Evolutionary conservation across 1,140 invertebrate genomes (phyloP), one percentile per base, ranked within the genome.

Genomic region (Gryllus bimaculatus): DNA sequence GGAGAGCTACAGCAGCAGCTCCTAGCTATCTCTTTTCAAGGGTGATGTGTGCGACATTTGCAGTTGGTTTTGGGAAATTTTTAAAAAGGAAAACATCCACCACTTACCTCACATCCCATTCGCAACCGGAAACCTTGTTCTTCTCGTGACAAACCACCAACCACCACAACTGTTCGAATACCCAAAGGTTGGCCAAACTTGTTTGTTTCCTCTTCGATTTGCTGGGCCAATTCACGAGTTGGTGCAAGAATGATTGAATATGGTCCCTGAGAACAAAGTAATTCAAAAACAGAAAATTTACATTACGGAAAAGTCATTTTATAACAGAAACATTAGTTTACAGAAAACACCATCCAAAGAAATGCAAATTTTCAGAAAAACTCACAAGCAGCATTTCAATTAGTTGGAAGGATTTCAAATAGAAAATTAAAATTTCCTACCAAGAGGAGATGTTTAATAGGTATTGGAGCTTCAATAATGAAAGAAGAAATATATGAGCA

Each of bases 221-320:
- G 98, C 85, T 99, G 98, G 0, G 98, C 98, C 87, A 99, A 92
- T 86, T 99, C 98, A 87, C 98, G 92, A 75, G 98, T 99, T 2
- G 98, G 98, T 2, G 98, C 98, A 84, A 99, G 89, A 84, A 99
- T 99, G 48, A 99, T 96, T 66, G 98, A 98, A 88, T 99, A 99
- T 0, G 98, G 98, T n/a, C 98, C 98, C 88, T 91, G 87, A 39
- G 80, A 77, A 77, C 47, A 76, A 7, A 76, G 48, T 13, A 8
- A 8, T 39, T 39, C 26, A 5, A 39, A 39, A 39, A 39, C 26
- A 39, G 5, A 39, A 39, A 39, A 39, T 2, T 39, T 39, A 39
- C 26, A 39, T 39, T 39, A 39, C 1, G 26, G 26, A 39, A 1
- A 39, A 39, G 26, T 39, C 26, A 39, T 39, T 39, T 39, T 39